These are phyloP conservation scores for Conchocele bisecta DNA, from an alignment of 2,888 invertebrate species.

Conservation along the genomic window DNA sequence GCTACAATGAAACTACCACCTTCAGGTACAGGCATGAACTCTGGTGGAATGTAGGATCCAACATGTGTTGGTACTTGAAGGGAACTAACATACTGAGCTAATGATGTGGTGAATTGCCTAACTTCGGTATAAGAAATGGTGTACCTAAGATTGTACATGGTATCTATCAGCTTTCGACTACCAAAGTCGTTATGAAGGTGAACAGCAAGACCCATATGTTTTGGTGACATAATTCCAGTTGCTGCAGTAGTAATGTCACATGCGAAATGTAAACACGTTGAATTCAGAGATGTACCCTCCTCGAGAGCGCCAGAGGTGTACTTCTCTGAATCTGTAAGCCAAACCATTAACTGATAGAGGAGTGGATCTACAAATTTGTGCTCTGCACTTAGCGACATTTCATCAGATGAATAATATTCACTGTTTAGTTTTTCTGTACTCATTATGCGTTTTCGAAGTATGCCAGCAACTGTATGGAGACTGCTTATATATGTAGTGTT, in stretches of 20 bases:
- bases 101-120: neutral
- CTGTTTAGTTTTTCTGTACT: neutral
- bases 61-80: neutral
- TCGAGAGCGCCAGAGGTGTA: no score
- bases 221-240: neutral
- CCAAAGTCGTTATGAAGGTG: constrained; percentile 1
- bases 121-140: neutral
- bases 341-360: neutral
- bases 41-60: neutral
- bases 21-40: neutral
- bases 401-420: neutral
- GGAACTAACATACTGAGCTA: neutral
- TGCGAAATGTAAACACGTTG: neutral
- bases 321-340: neutral
- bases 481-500: no score
- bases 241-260: neutral
- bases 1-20: neutral
- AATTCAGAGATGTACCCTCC: neutral
- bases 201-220: constrained; percentile 9
- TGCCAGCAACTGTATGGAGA: neutral
- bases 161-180: constrained; percentile 2
- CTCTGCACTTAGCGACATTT: neutral
- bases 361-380: neutral
- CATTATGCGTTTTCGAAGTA: neutral
- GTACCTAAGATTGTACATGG: neutral